A percentile compares a stretch with the other conserved stretches of the same genome.
phyloP scores from a whole-genome alignment of 2,888 invertebrate genomes.

The Drosophila birchii region DNA sequence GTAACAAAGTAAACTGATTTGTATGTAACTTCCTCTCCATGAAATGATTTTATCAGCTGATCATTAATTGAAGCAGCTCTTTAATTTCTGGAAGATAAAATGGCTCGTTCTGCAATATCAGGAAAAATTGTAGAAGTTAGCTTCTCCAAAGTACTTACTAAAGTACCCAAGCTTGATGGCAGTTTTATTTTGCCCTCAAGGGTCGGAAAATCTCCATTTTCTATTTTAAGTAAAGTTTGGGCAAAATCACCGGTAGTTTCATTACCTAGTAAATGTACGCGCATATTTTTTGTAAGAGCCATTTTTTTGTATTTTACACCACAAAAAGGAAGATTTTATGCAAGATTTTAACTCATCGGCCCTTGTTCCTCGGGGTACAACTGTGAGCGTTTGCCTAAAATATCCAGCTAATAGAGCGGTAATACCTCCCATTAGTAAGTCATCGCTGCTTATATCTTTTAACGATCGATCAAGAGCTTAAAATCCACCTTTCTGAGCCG shows the following conservation, averaged over 20 bases:
- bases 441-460: neutral
- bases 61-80: no score
- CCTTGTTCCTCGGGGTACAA: neutral
- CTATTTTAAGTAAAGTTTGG: neutral
- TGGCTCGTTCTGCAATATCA: neutral
- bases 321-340: neutral
- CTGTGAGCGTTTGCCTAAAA: neutral
- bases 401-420: neutral
- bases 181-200: neutral
- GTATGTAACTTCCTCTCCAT: no score
- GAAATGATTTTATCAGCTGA: no score
- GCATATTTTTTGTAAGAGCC: neutral
- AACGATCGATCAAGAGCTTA: neutral
- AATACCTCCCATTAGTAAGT: neutral
- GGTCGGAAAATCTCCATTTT: neutral
- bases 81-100: no score
- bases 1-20: no score
- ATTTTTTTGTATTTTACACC: neutral
- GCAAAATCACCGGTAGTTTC: neutral
- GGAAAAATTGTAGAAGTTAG: neutral
- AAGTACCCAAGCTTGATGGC: no score
- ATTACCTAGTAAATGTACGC: neutral
- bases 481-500: neutral
- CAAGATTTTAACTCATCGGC: neutral
- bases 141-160: neutral